phyloP scores from a whole-genome alignment of 2,797 vertebrate species.

The Mionectes olivaceus region DNA sequence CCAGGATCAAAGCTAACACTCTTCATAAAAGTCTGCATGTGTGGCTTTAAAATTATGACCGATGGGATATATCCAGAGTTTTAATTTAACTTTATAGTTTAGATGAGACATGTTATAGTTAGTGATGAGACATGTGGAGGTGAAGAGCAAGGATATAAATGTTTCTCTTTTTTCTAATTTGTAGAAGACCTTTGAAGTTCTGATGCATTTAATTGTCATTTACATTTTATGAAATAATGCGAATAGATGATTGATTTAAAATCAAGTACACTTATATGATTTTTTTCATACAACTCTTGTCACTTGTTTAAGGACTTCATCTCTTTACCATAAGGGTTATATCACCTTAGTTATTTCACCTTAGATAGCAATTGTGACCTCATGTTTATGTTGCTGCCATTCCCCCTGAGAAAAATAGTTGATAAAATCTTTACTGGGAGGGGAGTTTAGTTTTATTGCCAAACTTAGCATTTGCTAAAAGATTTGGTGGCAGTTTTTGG shows the following conservation, averaged over 20 bases:
- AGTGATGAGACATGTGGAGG: neutral
- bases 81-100: neutral
- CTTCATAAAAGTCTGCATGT: neutral
- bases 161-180: neutral
- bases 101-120: neutral
- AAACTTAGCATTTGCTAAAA: neutral
- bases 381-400: neutral
- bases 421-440: neutral
- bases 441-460: neutral
- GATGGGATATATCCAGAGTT: neutral
- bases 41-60: neutral
- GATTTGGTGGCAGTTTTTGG: neutral
- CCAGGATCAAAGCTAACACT: neutral
- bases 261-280: neutral
- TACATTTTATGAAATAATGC: neutral
- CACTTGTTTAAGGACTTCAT: neutral
- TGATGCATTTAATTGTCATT: neutral
- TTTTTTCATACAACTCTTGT: neutral
- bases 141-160: neutral
- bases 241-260: neutral
- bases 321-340: neutral
- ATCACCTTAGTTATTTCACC: neutral
- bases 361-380: accelerated
- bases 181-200: neutral
- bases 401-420: neutral